Evolutionary conservation across 2,797 vertebrate genomes (phyloP), one percentile per base, ranked within the genome.

Genomic region (Channa striata): DNA sequence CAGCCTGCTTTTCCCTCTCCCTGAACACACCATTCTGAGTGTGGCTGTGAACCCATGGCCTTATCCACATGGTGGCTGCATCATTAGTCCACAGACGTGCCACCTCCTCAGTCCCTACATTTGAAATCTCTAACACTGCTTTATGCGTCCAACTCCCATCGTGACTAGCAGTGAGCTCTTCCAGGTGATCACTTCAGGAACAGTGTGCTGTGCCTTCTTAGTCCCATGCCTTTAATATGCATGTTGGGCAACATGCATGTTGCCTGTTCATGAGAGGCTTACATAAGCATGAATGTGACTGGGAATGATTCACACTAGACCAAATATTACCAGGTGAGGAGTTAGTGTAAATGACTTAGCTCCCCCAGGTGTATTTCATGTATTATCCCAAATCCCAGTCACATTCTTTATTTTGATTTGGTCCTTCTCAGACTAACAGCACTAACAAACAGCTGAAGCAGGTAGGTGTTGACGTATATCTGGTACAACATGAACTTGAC

Each of bases 171-270:
- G 70, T 36, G 11, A 84, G 65, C 61, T 71, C 62, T 59, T 59
- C 58, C 68, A 71, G 73, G 74, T 65, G 68, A 13, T 68, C 23
- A 60, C 53, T 58, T 59, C 20, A 20, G 42, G 59, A 34, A 68
- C 65, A 37, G 64, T 85, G 72, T 79, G 80, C 63, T 74, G 79
- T 80, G 73, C 69, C 71, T 64, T 74, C 44, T 78, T 48, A 52
- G 77, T 64, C 51, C 78, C 73, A 67, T 64, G 71, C 78, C 77
- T 85, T 78, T 75, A 16, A 57, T 46, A 40, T 88, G 89, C 89
- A 87, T 92, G 89, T 84, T 81, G 73, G 88, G 81, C 83, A 91
- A 90, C 87, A 81, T 92, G 92, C 93, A 93, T 93, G 93, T 88
- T 85, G 90, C 89, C 85, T 91, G 81, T 79, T 82, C 82, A 81